A percentile compares a stretch with the other conserved stretches of the same genome.
phyloP scores from a whole-genome alignment of 1,140 invertebrate species.

The Camponotus vicinus region DNA sequence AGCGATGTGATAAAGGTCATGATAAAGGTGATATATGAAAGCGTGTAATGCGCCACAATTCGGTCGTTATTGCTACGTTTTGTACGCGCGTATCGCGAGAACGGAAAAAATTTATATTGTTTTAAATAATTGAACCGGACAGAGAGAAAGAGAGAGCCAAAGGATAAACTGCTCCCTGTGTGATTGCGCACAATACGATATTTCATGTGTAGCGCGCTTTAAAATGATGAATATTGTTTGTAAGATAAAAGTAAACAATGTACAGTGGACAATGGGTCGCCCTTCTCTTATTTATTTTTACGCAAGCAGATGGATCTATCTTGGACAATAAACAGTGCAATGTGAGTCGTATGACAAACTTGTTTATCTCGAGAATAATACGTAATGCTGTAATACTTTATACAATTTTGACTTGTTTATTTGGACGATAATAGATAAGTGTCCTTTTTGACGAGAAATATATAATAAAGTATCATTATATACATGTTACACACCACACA shows the following conservation, averaged over 20 bases:
- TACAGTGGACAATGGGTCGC: neutral
- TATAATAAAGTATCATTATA: no score
- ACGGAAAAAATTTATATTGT: neutral
- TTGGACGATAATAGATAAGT: neutral
- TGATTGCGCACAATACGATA: neutral
- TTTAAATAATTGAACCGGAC: slow-evolving; percentile 2
- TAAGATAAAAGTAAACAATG: neutral
- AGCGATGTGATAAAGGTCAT: neutral
- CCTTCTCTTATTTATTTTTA: slow-evolving; percentile 13
- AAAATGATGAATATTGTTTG: slow-evolving; percentile 23
- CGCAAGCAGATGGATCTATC: neutral
- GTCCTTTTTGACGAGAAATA: neutral
- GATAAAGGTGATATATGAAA: slow-evolving; percentile 4
- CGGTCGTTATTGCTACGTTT: neutral
- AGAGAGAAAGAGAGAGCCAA: neutral
- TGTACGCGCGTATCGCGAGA: neutral
- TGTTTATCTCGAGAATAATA: neutral
- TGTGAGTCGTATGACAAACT: neutral
- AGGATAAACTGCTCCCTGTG: neutral
- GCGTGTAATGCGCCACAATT: neutral
- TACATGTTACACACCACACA: neutral
- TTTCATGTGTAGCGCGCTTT: neutral
- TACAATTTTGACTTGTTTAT: neutral
- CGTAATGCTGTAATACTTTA: neutral
- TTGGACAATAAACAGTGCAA: neutral